These are phyloP conservation scores for Disparrhopalites patrizii DNA, from an alignment of 2,888 invertebrate species.

Conservation along the genomic window DNA sequence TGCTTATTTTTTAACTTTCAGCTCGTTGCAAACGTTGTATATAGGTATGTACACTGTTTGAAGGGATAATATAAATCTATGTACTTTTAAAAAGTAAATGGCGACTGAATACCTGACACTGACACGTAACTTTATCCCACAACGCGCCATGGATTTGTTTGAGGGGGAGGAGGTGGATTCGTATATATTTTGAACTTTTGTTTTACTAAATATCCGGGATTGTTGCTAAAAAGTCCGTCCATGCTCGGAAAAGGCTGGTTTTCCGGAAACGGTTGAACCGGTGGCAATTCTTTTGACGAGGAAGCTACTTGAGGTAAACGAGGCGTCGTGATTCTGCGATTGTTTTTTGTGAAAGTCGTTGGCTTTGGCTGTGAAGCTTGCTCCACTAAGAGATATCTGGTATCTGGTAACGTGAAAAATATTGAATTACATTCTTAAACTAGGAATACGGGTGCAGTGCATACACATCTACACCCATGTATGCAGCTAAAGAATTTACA, in stretches of 20 bases:
- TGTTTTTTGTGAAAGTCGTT: too few species aligned
- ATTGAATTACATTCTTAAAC: too few species aligned
- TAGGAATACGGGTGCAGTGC: too few species aligned
- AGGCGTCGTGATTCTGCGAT: too few species aligned
- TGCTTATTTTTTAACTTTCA: neutral
- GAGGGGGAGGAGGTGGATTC: neutral
- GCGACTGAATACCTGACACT: too few species aligned
- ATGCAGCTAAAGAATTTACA: too few species aligned
- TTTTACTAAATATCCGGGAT: constrained; percentile 42
- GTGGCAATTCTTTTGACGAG: too few species aligned
- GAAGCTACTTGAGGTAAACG: neutral
- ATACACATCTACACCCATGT: too few species aligned
- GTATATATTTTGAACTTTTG: constrained; percentile 33
- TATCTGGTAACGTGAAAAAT: too few species aligned
- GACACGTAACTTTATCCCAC: too few species aligned
- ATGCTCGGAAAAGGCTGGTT: constrained; percentile 40
- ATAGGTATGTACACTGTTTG: neutral
- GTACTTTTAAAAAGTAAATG: neutral
- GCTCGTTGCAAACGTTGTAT: neutral
- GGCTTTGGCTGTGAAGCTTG: too few species aligned
- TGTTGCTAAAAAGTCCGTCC: constrained; percentile 40
- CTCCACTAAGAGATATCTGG: too few species aligned
- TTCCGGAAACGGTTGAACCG: constrained; percentile 34
- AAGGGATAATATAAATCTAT: neutral
- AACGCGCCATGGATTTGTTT: neutral